Evolutionary conservation across 2,797 vertebrate species (phyloP), one percentile per base, ranked within the genome.

Genomic region (Chloroceryle amazona): DNA sequence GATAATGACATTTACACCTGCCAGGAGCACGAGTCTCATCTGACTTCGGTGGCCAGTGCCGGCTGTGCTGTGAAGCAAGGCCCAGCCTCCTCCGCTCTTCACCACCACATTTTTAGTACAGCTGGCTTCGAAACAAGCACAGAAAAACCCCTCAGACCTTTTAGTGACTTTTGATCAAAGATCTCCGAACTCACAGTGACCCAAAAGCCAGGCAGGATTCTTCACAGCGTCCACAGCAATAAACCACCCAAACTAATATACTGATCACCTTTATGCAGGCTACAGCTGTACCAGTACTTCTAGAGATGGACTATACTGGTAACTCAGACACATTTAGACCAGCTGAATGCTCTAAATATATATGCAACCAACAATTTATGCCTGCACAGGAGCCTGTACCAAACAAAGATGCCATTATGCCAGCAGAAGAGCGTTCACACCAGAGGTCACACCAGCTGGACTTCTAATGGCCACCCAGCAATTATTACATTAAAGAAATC

Each of bases 1-100:
- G 41, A 31, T 42, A 92, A 57, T 54, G 23, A 47, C 0, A 0
- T 10, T 73, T 21, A 35, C 13, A 2, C 26, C 44, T 58, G 54
- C 67, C 71, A 82, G 41, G 44, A 17, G 9, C 41, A 17, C 0
- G 9, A 46, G 44, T 23, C 68, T 74, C 31, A 26, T 29, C n/a
- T 22, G 23, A 51, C 47, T 37, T 0, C 0, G 16, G 21, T 14
- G 6, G 28, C 35, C 71, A 20, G 7, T 0, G 8, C 42, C 3
- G 4, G 29, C 61, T 51, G 66, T 21, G 70, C 6, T 1, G 19
- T 9, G 62, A 60, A 80, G 75, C 57, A 25, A 60, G 33, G 31
- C 3, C 33, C 63, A 75, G 29, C 58, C 58, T 75, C 31, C 79
- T 65, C 88, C 44, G 73, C 58, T 66, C 73, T 31, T 46, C 42